These are phyloP conservation scores for Sebastiscus tertius DNA, from an alignment of 2,797 vertebrate species.

Conservation along the genomic window DNA sequence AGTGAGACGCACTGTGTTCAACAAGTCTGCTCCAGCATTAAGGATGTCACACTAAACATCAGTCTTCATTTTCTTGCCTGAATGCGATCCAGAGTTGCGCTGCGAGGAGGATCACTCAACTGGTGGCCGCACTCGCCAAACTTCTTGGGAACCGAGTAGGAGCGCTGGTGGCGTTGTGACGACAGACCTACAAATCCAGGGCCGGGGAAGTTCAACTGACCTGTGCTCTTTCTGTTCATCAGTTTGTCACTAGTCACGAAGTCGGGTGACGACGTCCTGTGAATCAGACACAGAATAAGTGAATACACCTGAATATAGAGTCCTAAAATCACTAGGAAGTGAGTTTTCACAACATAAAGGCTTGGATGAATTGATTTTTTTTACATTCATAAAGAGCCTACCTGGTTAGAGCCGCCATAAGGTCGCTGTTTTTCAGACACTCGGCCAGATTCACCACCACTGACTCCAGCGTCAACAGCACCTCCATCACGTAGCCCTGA, in stretches of 20 bases:
- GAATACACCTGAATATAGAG: not conserved
- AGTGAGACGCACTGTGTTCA: not conserved
- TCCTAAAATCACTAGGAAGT: not conserved
- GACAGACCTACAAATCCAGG: slow-evolving; percentile 84
- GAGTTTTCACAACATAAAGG: not conserved
- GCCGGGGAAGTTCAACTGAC: slow-evolving; percentile 93
- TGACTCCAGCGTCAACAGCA: slow-evolving; percentile 94
- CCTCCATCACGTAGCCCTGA: slow-evolving; percentile 99
- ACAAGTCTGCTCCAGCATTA: not conserved
- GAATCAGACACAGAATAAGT: not conserved
- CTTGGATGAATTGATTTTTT: not conserved
- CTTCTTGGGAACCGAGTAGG: slow-evolving; percentile 98
- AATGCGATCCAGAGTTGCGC: slow-evolving; percentile 96
- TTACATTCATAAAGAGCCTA: slow-evolving; percentile 56
- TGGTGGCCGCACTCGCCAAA: slow-evolving; percentile 92
- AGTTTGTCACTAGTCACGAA: slow-evolving; percentile 91
- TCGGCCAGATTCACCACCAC: slow-evolving; percentile 97
- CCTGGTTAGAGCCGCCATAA: slow-evolving; percentile 95
- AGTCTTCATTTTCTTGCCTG: slow-evolving; percentile 76
- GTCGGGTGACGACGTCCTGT: slow-evolving; percentile 96
- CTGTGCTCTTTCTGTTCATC: slow-evolving; percentile 95
- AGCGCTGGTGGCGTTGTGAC: slow-evolving; percentile 95
- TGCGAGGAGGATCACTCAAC: slow-evolving; percentile 91
- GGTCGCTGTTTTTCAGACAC: slow-evolving; percentile 96
- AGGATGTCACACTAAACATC: not conserved